Evolutionary conservation across 2,797 vertebrate species (phyloP), one percentile per base, ranked within the genome.

Genomic region (Mormyrus proboscirostris): DNA sequence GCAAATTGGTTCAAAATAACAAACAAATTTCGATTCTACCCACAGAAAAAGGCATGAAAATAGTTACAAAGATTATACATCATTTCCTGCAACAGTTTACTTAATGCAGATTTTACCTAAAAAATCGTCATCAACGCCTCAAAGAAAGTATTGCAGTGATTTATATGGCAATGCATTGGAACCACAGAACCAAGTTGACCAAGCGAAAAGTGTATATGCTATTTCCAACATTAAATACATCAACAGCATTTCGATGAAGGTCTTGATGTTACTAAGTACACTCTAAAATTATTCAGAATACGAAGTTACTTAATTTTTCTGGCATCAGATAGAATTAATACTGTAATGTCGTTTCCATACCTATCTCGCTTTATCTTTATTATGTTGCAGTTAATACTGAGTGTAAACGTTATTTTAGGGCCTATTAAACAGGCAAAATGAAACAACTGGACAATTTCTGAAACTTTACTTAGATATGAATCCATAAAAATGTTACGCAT

Each of bases 1-100:
- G 76, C 19, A 82, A 82, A 82, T 82, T 82, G 76, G 41, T 82
- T 82, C 19, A 82, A 47, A 82, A 44, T n/a, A 22, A 82, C 76
- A 47, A 82, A 47, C 16, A 82, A 44, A 47, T 14, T 50, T 33
- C 49, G 49, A 53, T 6, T 53, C 49, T 50, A 51, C 44, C 49
- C 2, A 85, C 49, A 85, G 12, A 85, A 85, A 29, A 29, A 53
- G 3, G n/a, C 44, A n/a, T 85, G 83, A 53, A 85, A 85, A 79
- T 38, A 19, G 76, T 82, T 47, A 82, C 38, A 85, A 53, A 85
- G 50, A 49, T 85, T 12, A 85, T 53, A 53, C 22, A 85, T 53
- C 53, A 33, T 29, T 59, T 87, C 50, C 55, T 41, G 51, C 53
- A 87, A 41, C 53, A 22, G 53, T 87, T 87, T 62, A 62, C 51